Base-by-base conservation (phyloP, 2,113 vertebrate genomes). In the Ivindomyrus marchei region DNA sequence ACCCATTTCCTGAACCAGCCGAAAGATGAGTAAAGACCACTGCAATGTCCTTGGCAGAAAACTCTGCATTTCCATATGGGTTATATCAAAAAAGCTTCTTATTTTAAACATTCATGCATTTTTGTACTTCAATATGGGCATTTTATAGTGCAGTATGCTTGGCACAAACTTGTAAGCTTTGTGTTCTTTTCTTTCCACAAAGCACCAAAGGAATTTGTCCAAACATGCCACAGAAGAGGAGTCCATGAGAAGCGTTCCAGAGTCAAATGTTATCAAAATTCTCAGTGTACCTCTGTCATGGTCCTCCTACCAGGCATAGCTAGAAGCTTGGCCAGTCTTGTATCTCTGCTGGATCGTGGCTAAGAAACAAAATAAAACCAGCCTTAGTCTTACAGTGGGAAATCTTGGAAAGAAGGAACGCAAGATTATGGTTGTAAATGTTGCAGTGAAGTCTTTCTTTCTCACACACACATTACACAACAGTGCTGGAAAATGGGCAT, bases 81-180 rank as follows among this genome's bases (percentile, higher is more conserved):
- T 92, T 90, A 87, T 89, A 92, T 92, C 92, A 92, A 92, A 91
- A 89, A 85, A 74, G 90, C 89, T 91, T 88, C 91, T 93, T 92
- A 89, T 92, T 91, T 91, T 88, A 92, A 92, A 91, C 88, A 89
- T 83, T 89, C 89, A 91, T 88, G 46, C 88, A 88, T 90, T 91
- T 88, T 47, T 83, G 56, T 88, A 90, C 52, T 91, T 91, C 53
- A 92, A 89, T 85, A 49, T 87, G 39, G 89, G 42, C 27, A 92
- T 45, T 90, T 90, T 92, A 85, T 47, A 15, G 47, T 27, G 84
- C 84, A 27, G 24, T 19, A 80, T 17, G 45, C 47, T 50, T 86
- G 84, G 46, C 84, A 86, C 45, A 27, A 86, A 27, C 46, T 27
- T 50, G 47, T 47, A 86, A 27, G n/a, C 45, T 31, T 86, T 50